Evolutionary conservation across 2,797 vertebrate species (phyloP).

Genomic region (Strix occidentalis): DNA sequence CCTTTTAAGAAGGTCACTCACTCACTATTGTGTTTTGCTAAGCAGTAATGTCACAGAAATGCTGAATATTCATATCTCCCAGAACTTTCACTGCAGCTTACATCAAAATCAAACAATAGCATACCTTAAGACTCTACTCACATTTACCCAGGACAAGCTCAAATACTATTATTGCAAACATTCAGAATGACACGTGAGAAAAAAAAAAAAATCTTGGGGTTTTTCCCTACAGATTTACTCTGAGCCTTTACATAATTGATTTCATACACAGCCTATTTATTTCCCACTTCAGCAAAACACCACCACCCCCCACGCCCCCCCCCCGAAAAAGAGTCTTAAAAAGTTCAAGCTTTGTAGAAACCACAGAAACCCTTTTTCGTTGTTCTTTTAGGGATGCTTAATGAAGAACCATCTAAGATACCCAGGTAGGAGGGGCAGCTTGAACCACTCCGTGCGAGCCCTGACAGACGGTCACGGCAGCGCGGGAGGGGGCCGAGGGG

Average conservation of each 20-base stretch:
- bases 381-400: not conserved
- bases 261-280: not conserved
- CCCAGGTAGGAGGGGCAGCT: rapidly evolving
- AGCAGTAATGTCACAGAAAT: not conserved
- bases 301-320: too few relatives aligned
- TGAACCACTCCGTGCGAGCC: not conserved
- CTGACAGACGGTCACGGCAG: too few relatives aligned
- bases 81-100: not conserved
- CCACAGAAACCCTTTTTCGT: rapidly evolving
- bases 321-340: too few relatives aligned
- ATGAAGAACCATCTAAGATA: too few relatives aligned
- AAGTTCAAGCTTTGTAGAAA: not conserved
- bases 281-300: not conserved
- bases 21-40: not conserved
- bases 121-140: rapidly evolving
- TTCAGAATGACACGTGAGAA: rapidly evolving
- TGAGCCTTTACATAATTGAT: not conserved
- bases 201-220: rapidly evolving
- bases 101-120: not conserved
- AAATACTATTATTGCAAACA: not conserved
- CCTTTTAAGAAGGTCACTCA: not conserved
- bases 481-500: too few relatives aligned
- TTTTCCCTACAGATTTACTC: not conserved
- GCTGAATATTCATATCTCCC: rapidly evolving
- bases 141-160: not conserved